Conservation (phyloP, 2,113 vertebrate species). For the Pitta sordida region DNA sequence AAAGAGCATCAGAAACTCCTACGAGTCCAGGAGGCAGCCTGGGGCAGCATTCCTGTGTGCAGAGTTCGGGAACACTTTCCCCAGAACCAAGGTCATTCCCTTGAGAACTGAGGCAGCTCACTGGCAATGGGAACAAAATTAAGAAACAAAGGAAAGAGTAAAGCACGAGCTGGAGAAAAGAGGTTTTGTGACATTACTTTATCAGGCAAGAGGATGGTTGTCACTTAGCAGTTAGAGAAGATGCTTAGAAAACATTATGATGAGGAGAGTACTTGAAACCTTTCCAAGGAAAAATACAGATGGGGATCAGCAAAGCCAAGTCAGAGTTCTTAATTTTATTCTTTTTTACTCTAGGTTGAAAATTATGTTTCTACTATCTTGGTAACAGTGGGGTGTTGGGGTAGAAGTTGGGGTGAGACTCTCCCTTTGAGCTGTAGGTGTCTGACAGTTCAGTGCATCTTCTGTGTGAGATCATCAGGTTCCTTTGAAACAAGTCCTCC, state of each 20-base stretch:
- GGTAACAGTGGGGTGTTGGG: background rate
- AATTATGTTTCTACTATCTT: background rate
- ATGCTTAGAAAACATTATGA: background rate
- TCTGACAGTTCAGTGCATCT: background rate
- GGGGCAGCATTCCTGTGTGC: slow-evolving; percentile 33
- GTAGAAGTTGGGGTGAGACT: background rate
- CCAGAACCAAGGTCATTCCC: slow-evolving; percentile 5
- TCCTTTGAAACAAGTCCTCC: slow-evolving; percentile 8
- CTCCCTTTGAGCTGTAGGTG: slow-evolving; percentile 23
- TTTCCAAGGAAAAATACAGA: background rate
- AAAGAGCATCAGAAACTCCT: slow-evolving; percentile 36
- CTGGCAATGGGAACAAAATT: background rate
- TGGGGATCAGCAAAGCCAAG: background rate
- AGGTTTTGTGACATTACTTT: background rate
- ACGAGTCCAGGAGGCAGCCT: background rate
- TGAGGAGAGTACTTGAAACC: background rate
- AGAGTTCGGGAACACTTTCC: background rate
- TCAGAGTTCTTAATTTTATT: background rate
- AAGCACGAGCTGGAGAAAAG: background rate
- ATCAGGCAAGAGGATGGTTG: background rate
- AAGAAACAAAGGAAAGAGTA: background rate
- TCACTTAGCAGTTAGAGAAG: background rate
- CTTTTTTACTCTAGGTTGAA: background rate
- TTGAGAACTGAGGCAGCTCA: background rate
- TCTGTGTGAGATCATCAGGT: background rate